phyloP scores from a whole-genome alignment of 2,888 invertebrate genomes.

The Bombylius major region DNA sequence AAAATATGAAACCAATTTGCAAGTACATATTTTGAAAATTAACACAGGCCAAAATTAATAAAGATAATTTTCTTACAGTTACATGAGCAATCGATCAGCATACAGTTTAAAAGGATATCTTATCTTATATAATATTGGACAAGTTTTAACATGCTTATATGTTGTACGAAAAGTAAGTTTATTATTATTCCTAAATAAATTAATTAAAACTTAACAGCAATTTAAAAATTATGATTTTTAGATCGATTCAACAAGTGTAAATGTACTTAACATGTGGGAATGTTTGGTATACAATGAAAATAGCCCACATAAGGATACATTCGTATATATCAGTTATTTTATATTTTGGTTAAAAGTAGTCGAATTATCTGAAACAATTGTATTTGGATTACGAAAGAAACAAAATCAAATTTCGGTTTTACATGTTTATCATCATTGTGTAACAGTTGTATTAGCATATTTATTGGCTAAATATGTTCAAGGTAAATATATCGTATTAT shows the following conservation, averaged over 20 bases:
- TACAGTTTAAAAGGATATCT: slow-evolving; percentile 52
- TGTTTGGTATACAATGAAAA: not conserved
- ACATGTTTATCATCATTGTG: slow-evolving; percentile 61
- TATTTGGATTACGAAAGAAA: slow-evolving; percentile 60
- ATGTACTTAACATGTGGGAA: not conserved
- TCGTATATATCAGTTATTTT: slow-evolving; percentile 43
- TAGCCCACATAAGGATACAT: too few species aligned
- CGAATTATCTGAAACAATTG: slow-evolving; percentile 56
- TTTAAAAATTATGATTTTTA: too few species aligned
- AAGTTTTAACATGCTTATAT: slow-evolving; percentile 43
- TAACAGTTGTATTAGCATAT: slow-evolving; percentile 48
- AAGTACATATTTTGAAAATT: too few species aligned
- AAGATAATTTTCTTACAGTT: slow-evolving; percentile 15
- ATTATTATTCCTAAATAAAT: not conserved
- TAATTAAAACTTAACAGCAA: too few species aligned
- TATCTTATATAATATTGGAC: slow-evolving; percentile 65
- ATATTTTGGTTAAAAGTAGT: slow-evolving; percentile 48
- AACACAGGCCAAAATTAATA: too few species aligned
- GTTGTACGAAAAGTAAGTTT: slow-evolving; percentile 21
- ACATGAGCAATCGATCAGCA: slow-evolving; percentile 57
- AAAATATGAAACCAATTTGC: too few species aligned
- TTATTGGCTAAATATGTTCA: slow-evolving; percentile 48
- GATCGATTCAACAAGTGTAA: too few species aligned
- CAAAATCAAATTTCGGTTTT: slow-evolving; percentile 55
- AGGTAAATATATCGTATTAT: slow-evolving; percentile 39